These are phyloP conservation scores for Cyprinella venusta DNA, from an alignment of 2,797 vertebrate species.

Conservation along the genomic window DNA sequence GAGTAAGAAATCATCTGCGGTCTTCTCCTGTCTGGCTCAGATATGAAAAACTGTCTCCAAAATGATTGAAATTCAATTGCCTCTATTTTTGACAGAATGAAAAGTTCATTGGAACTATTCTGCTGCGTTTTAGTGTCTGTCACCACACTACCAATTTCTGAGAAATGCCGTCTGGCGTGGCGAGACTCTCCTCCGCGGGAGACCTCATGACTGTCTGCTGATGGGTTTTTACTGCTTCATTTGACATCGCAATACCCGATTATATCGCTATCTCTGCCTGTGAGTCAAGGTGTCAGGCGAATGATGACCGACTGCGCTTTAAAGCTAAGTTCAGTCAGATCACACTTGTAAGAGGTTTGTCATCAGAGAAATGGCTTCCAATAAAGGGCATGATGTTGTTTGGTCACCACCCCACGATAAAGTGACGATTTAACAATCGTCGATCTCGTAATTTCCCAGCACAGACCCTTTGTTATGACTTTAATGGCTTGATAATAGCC, in stretches of 20 bases:
- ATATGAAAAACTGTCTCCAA: constrained; percentile 27
- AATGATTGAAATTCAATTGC: constrained; percentile 54
- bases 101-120: constrained; percentile 45
- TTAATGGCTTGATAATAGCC: constrained; percentile 56
- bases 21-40: constrained; percentile 1
- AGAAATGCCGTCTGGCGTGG: constrained; percentile 52
- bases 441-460: constrained; percentile 67
- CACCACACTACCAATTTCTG: constrained; percentile 45
- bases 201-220: constrained; percentile 67
- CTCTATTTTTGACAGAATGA: constrained; percentile 50
- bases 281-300: constrained; percentile 60
- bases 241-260: constrained; percentile 71
- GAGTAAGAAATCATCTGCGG: constrained; percentile 21
- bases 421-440: constrained; percentile 53
- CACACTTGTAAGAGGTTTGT: constrained; percentile 55
- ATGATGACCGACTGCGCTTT: constrained; percentile 60
- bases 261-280: constrained; percentile 68
- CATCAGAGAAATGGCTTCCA: constrained; percentile 65
- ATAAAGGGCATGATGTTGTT: constrained; percentile 63
- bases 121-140: constrained; percentile 27
- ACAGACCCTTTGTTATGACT: constrained; percentile 64
- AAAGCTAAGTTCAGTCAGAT: constrained; percentile 38
- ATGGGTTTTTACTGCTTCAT: constrained; percentile 72
- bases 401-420: constrained; percentile 11
- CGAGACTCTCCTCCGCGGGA: constrained; percentile 50